Percentiles rank a stretch among this genome's conserved stretches.
These are phyloP conservation scores for Theretra japonica DNA, from an alignment of 2,888 invertebrate species.

Conservation along the genomic window DNA sequence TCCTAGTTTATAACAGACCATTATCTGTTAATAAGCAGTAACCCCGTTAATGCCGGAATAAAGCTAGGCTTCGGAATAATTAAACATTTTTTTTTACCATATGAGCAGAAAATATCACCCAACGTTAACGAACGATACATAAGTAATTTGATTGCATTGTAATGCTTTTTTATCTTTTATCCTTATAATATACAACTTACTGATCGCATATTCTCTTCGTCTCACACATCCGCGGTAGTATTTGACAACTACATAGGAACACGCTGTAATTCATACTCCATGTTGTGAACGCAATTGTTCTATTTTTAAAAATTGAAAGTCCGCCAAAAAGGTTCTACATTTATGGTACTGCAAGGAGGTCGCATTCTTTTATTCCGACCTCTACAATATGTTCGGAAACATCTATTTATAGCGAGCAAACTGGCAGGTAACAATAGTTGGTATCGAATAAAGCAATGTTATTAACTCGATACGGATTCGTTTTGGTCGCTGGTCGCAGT, in stretches of 20 bases:
- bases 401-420: background rate
- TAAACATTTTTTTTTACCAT: too few relatives aligned
- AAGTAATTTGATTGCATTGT: background rate
- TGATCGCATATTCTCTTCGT: too few relatives aligned
- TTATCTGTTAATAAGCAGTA: background rate
- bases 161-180: background rate
- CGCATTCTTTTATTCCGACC: background rate
- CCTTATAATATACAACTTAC: too few relatives aligned
- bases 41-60: too few relatives aligned
- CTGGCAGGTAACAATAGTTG: conserved; percentile 1
- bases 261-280: too few relatives aligned
- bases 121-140: background rate
- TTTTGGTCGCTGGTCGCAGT: conserved; percentile 1
- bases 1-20: background rate
- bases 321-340: background rate
- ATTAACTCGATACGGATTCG: background rate
- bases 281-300: background rate
- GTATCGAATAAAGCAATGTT: background rate
- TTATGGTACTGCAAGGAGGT: background rate
- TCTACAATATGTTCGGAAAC: background rate
- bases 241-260: too few relatives aligned
- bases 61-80: too few relatives aligned
- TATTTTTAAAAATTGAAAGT: background rate
- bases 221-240: too few relatives aligned
- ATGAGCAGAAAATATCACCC: too few relatives aligned